These are phyloP conservation scores for Cantharis lateralis DNA, from an alignment of 2,888 invertebrate genomes.

Conservation along the genomic window DNA sequence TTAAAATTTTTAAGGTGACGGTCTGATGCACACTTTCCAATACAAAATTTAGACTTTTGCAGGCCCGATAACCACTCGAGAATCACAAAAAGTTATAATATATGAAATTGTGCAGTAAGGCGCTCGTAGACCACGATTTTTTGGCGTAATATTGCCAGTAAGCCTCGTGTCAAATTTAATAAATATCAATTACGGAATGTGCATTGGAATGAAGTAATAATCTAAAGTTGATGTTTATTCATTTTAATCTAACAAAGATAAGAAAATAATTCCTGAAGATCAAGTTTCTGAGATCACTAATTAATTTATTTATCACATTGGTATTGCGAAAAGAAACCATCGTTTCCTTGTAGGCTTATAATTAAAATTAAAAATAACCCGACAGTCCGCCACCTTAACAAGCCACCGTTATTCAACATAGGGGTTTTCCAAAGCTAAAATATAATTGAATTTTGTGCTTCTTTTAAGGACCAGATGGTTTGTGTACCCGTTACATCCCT, in stretches of 20 bases:
- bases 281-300: no score
- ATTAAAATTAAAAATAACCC: not conserved
- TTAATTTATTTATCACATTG: no score
- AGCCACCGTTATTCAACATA: not conserved
- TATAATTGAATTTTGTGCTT: not conserved
- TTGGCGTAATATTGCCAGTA: no score
- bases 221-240: not conserved
- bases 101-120: no score
- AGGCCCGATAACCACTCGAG: no score
- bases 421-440: not conserved
- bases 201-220: not conserved
- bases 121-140: no score
- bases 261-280: not conserved
- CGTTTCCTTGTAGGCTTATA: no score
- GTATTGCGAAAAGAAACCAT: no score
- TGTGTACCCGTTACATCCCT: not conserved
- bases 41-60: not conserved
- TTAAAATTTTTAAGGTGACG: not conserved
- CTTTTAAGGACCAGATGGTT: not conserved
- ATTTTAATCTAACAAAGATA: not conserved
- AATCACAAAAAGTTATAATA: no score
- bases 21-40: not conserved
- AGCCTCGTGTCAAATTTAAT: no score
- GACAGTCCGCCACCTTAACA: not conserved
- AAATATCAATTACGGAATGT: no score